Conservation (phyloP, 2,113 vertebrate genomes). For the Panurus biarmicus region DNA sequence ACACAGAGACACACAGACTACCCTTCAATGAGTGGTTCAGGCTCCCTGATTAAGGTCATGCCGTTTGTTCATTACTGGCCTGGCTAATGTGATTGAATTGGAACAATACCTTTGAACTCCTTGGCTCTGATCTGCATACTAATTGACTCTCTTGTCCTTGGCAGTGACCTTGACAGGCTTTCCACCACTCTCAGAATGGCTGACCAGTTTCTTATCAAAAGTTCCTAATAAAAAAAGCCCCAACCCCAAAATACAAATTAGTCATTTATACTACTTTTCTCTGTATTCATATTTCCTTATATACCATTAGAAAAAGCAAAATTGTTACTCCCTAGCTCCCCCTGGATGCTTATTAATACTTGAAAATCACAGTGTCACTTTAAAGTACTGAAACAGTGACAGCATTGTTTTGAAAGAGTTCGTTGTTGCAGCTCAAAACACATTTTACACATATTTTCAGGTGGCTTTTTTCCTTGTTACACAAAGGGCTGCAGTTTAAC, state of each 20-base stretch:
- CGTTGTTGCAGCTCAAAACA: background rate
- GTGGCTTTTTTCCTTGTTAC: background rate
- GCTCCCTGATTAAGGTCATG: slow-evolving; percentile 87
- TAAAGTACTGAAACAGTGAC: slow-evolving; percentile 41
- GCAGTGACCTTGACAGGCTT: slow-evolving; percentile 81
- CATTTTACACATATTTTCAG: background rate
- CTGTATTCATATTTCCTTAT: slow-evolving; percentile 34
- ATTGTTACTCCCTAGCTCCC: slow-evolving; percentile 74
- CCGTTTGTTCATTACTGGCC: slow-evolving; percentile 83
- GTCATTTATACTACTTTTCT: slow-evolving; percentile 32
- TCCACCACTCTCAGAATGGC: slow-evolving; percentile 58
- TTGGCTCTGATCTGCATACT: slow-evolving; percentile 92
- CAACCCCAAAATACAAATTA: slow-evolving; percentile 29
- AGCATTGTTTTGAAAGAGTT: slow-evolving; percentile 57
- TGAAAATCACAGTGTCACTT: slow-evolving; percentile 45
- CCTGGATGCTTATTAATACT: slow-evolving; percentile 63
- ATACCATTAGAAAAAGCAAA: slow-evolving; percentile 42
- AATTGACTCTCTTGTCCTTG: slow-evolving; percentile 89
- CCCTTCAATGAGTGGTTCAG: slow-evolving; percentile 65
- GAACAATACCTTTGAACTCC: slow-evolving; percentile 94
- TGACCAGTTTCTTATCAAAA: slow-evolving; percentile 66
- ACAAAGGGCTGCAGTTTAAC: background rate
- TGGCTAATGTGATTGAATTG: slow-evolving; percentile 93
- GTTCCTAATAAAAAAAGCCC: slow-evolving; percentile 47
- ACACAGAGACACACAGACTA: slow-evolving; percentile 44